Evolutionary conservation across 2,797 vertebrate species (phyloP).

Genomic region (Malacoraja senta): DNA sequence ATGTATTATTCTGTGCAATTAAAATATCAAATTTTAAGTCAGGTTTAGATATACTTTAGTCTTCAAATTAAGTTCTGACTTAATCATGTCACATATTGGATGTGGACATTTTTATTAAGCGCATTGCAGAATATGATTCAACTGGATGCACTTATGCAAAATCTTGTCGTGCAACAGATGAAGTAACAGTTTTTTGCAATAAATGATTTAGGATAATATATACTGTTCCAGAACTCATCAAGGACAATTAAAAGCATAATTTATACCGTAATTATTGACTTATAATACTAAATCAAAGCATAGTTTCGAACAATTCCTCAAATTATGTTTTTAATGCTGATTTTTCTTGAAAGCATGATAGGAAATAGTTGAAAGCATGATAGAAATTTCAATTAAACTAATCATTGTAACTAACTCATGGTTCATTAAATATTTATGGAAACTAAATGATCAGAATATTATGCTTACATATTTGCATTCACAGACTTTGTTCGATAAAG

Average conservation of each 20-base stretch:
- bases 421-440: neutral
- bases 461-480: slow-evolving; percentile 3
- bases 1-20: neutral
- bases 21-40: neutral
- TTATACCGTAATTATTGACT: neutral
- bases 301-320: neutral
- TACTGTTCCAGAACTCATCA: neutral
- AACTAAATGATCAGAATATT: slow-evolving; percentile 10
- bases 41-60: neutral
- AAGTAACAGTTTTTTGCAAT: neutral
- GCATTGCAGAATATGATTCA: neutral
- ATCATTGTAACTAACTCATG: neutral
- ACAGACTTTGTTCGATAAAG: too few species aligned
- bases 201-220: neutral
- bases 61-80: neutral
- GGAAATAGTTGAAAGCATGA: neutral
- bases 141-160: neutral
- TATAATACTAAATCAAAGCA: neutral
- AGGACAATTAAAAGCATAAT: neutral
- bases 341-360: neutral
- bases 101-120: neutral
- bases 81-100: neutral
- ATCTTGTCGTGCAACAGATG: neutral
- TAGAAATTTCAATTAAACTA: slow-evolving; percentile 14
- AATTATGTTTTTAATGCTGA: neutral